phyloP scores from a whole-genome alignment of 2,888 invertebrate species.

The Aethes cnicana region DNA sequence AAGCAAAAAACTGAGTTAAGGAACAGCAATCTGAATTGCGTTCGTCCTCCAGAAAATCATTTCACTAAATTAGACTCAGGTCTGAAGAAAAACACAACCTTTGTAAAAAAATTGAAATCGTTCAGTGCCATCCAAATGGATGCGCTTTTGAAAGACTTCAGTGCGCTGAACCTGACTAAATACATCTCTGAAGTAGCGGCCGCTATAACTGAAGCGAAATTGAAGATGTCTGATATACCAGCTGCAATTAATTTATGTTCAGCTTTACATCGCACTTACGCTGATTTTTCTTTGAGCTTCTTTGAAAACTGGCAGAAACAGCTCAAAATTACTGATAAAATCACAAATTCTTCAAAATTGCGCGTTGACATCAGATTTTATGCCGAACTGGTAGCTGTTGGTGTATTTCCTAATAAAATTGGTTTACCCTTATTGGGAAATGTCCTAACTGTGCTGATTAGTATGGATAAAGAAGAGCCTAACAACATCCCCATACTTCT shows the following conservation, averaged over 20 bases:
- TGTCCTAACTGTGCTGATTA: conserved; percentile 92
- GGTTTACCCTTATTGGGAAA: conserved; percentile 93
- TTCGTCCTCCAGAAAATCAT: conserved; percentile 90
- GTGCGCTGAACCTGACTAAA: conserved; percentile 94
- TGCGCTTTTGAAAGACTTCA: conserved; percentile 91
- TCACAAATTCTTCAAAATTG: conserved; percentile 94
- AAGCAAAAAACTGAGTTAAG: conserved; percentile 85
- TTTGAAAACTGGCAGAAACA: conserved; percentile 97
- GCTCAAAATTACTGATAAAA: conserved; percentile 90
- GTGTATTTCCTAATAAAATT: conserved; percentile 91
- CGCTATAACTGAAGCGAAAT: conserved; percentile 95
- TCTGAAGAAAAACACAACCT: conserved; percentile 98
- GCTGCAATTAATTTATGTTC: conserved; percentile 94
- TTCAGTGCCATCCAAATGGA: conserved; percentile 93
- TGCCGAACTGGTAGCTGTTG: conserved; percentile 94
- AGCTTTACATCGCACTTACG: conserved; percentile 93
- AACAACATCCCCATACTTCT: conserved; percentile 95
- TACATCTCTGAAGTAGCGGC: conserved; percentile 98
- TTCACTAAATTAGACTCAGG: conserved; percentile 96
- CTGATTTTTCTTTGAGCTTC: conserved; percentile 93
- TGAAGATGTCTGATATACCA: conserved; percentile 98
- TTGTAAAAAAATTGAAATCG: conserved; percentile 96
- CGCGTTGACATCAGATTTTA: conserved; percentile 96
- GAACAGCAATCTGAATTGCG: conserved; percentile 83
- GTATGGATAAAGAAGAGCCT: conserved; percentile 97